Conservation (phyloP, 1,140 invertebrate species). For the Matsumurasca onukii region DNA sequence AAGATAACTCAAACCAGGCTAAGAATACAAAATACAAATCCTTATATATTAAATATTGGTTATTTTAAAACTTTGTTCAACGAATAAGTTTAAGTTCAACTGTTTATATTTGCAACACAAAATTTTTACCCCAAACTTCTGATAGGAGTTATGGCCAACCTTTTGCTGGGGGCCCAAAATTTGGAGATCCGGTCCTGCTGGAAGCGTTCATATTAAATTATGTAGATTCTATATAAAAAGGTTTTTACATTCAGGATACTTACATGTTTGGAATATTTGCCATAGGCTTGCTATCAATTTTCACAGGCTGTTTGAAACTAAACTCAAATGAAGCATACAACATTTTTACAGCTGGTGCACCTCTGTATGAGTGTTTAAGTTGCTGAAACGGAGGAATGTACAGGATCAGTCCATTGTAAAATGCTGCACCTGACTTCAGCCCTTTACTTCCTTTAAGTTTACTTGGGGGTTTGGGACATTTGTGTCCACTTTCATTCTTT, state of each 20-base stretch:
- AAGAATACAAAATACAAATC: too few species aligned
- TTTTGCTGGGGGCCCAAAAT: too few species aligned
- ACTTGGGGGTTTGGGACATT: neutral
- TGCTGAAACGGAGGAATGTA: neutral
- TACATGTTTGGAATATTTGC: neutral
- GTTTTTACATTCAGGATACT: neutral
- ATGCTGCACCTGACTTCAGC: neutral
- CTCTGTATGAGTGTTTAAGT: neutral
- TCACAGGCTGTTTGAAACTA: neutral
- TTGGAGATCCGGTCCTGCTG: too few species aligned
- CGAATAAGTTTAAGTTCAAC: too few species aligned
- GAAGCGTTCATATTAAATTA: too few species aligned
- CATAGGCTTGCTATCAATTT: neutral
- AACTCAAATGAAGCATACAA: slow-evolving; percentile 8
- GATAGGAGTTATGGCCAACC: too few species aligned
- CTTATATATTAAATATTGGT: too few species aligned
- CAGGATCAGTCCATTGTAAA: slow-evolving; percentile 3
- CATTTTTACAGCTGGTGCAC: neutral
- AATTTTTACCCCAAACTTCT: too few species aligned
- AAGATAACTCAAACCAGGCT: too few species aligned
- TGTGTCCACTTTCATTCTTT: neutral
- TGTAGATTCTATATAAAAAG: too few species aligned
- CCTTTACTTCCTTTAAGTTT: neutral
- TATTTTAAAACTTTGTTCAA: too few species aligned
- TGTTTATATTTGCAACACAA: too few species aligned